Conservation (phyloP, 2,113 vertebrate species). For the Caretta caretta region DNA sequence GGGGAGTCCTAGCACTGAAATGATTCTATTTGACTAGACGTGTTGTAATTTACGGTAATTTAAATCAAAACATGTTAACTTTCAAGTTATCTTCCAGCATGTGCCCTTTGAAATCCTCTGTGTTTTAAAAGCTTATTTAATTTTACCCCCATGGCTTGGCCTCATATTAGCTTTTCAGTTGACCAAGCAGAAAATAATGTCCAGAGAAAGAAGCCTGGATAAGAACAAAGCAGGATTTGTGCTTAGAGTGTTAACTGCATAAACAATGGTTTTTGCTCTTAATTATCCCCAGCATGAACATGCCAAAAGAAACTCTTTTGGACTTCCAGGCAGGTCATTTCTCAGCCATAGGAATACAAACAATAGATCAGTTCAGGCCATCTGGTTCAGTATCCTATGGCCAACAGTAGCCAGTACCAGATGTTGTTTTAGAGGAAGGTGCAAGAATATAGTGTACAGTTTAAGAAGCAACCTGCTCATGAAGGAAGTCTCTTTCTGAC, state of each 20-base stretch:
- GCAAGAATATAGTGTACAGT: not conserved
- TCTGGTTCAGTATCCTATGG: not conserved
- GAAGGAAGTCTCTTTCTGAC: not conserved
- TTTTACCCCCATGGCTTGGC: not conserved
- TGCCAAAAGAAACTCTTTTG: not conserved
- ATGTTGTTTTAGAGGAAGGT: not conserved
- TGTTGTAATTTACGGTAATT: not conserved
- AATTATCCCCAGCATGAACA: not conserved
- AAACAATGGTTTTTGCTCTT: not conserved
- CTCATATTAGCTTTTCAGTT: not conserved
- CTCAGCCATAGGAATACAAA: not conserved
- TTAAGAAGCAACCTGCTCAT: not conserved
- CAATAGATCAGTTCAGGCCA: not conserved
- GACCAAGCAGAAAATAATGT: not conserved
- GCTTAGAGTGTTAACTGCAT: not conserved
- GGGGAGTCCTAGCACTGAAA: not conserved
- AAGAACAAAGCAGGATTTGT: not conserved
- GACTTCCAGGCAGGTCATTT: not conserved
- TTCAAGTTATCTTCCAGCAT: not conserved
- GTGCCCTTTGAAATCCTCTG: rapidly evolving
- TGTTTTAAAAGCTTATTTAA: not conserved
- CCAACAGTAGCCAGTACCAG: not conserved
- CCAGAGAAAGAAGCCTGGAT: not conserved
- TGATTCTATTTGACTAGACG: not conserved
- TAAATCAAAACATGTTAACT: too few relatives aligned